phyloP scores from a whole-genome alignment of 2,113 vertebrate genomes.

The Osmerus mordax region DNA sequence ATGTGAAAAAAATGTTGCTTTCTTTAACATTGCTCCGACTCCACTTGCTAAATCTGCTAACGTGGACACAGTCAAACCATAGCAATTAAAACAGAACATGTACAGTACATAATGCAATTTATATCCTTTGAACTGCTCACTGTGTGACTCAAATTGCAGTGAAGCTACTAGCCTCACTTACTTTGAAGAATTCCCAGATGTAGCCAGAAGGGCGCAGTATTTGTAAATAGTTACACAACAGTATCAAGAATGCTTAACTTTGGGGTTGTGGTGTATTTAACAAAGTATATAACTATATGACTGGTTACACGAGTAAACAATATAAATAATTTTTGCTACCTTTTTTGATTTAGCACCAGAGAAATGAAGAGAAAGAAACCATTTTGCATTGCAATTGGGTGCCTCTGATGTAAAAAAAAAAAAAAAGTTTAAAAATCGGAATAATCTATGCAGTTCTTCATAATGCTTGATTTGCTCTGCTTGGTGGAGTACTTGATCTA shows the following conservation, averaged over 20 bases:
- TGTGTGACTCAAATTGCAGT: constrained; percentile 39
- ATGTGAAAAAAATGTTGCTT: neutral
- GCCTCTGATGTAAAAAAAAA: constrained; percentile 31
- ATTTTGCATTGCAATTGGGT: constrained; percentile 36
- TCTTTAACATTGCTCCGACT: constrained; percentile 11
- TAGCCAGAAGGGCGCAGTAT: constrained; percentile 55
- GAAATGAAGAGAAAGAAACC: constrained; percentile 17
- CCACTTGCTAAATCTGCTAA: constrained; percentile 14
- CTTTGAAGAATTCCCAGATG: constrained; percentile 15
- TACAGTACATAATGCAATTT: constrained; percentile 22
- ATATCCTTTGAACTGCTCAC: constrained; percentile 28
- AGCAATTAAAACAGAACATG: constrained; percentile 12
- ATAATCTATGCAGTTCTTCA: constrained; percentile 55
- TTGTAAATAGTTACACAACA: constrained; percentile 54
- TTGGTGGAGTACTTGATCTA: constrained; percentile 40
- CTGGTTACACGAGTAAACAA: constrained; percentile 27
- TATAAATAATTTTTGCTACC: constrained; percentile 1
- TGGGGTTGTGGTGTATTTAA: constrained; percentile 28
- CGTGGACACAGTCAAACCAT: neutral
- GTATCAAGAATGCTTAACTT: constrained; percentile 30
- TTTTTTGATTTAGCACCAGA: constrained; percentile 55
- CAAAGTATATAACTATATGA: constrained; percentile 14
- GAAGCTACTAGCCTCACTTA: constrained; percentile 8
- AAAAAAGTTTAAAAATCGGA: constrained; percentile 23
- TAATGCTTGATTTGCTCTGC: constrained; percentile 53